phyloP scores from a whole-genome alignment of 2,888 invertebrate species.

The Melanotus villosus region DNA sequence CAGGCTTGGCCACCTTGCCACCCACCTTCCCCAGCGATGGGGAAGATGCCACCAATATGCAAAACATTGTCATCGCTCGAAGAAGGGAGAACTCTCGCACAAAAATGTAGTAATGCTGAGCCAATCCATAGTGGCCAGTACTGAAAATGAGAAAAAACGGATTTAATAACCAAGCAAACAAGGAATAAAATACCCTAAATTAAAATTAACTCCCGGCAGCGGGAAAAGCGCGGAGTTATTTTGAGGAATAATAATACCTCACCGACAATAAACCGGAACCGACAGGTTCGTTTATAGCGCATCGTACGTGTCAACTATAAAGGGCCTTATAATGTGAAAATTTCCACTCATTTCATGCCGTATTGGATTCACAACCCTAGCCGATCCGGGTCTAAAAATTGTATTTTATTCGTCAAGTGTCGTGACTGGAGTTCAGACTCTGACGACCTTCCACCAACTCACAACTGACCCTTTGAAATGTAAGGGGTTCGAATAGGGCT shows the following conservation, averaged over 20 bases:
- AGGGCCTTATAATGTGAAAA: conserved; percentile 19
- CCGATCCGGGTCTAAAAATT: conserved; percentile 24
- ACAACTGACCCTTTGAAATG: conserved; percentile 28
- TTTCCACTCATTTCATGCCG: conserved; percentile 18
- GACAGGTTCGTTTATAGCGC: conserved; percentile 18
- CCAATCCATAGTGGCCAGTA: conserved; percentile 67
- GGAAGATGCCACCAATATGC: conserved; percentile 98
- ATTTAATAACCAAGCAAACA: background rate
- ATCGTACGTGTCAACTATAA: conserved; percentile 19
- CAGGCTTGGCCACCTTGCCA: conserved; percentile 99
- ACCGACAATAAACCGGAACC: conserved; percentile 18
- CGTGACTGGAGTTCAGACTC: conserved; percentile 30
- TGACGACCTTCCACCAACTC: conserved; percentile 20
- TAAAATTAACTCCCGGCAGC: conserved; percentile 6
- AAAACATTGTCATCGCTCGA: conserved; percentile 77
- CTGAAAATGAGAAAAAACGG: conserved; percentile 57
- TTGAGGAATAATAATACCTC: conserved; percentile 16
- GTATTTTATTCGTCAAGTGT: conserved; percentile 33
- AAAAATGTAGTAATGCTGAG: conserved; percentile 62
- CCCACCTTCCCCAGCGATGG: conserved; percentile 95
- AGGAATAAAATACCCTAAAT: background rate
- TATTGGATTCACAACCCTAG: conserved; percentile 22
- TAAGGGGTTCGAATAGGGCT: background rate
- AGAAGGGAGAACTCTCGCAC: conserved; percentile 51
- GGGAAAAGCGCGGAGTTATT: conserved; percentile 14